Evolutionary conservation across 2,888 invertebrate genomes (phyloP).

Genomic region (Melieria picta): DNA sequence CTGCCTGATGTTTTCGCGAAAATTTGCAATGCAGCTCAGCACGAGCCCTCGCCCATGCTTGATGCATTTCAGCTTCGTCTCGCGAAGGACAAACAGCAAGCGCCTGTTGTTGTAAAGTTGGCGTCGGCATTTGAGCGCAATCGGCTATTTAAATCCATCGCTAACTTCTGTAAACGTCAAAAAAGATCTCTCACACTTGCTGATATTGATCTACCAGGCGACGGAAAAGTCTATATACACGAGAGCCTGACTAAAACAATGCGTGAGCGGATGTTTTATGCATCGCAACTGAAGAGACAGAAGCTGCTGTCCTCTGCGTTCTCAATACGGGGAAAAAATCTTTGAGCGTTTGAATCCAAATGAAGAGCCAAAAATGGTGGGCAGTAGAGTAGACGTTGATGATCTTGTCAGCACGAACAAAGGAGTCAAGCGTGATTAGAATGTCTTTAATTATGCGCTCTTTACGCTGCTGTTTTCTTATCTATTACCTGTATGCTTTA

Average conservation of each 20-base stretch:
- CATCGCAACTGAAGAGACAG: conserved; percentile 14
- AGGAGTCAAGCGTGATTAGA: no score
- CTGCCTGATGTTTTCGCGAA: neutral
- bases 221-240: conserved; percentile 9
- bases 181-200: conserved; percentile 5
- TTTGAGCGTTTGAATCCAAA: neutral
- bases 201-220: neutral
- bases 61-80: neutral
- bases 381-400: neutral
- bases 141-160: conserved; percentile 7
- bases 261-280: conserved; percentile 6
- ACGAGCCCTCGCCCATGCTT: neutral
- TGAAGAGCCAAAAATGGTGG: conserved; percentile 1
- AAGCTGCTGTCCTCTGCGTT: conserved; percentile 8
- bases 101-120: conserved; percentile 12
- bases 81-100: neutral
- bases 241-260: conserved; percentile 7
- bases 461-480: neutral
- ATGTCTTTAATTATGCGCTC: no score
- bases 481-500: neutral
- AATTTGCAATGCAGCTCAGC: neutral
- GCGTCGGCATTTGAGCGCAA: neutral
- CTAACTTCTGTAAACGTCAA: neutral
- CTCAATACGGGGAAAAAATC: no score
- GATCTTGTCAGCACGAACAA: no score